Evolutionary conservation across 2,113 vertebrate species (phyloP).

Genomic region (Colaptes auratus): DNA sequence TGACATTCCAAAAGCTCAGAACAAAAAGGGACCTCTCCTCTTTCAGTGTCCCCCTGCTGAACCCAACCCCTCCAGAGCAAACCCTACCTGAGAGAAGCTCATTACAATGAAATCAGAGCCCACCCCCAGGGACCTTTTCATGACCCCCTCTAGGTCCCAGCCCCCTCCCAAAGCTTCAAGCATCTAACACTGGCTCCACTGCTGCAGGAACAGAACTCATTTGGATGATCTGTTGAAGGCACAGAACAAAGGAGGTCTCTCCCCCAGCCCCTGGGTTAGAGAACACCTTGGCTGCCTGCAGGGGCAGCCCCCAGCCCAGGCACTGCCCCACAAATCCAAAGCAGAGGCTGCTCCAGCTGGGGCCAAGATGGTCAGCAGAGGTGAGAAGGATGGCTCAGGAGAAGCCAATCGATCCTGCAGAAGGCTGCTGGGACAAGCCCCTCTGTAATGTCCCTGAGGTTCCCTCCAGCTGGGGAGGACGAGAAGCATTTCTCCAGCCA

Average conservation of each 20-base stretch:
- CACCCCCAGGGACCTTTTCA: background rate
- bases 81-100: background rate
- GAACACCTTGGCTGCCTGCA: background rate
- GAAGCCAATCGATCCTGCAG: constrained; percentile 57
- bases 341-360: constrained; percentile 61
- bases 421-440: constrained; percentile 29
- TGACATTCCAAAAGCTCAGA: no score
- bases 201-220: background rate
- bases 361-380: constrained; percentile 63
- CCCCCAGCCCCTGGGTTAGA: background rate
- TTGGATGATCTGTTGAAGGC: background rate
- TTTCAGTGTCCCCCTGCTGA: background rate
- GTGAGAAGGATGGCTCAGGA: constrained; percentile 65
- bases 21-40: background rate
- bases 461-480: constrained; percentile 36
- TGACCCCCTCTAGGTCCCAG: background rate
- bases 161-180: background rate
- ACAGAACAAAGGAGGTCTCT: background rate
- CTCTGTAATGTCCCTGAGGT: constrained; percentile 10
- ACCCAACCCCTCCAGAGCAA: background rate
- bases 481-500: constrained; percentile 24
- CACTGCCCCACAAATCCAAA: constrained; percentile 47
- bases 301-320: constrained; percentile 25
- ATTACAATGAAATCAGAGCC: background rate
- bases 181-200: background rate